phyloP scores from a whole-genome alignment of 1,140 invertebrate species.

The Lethocerus indicus region DNA sequence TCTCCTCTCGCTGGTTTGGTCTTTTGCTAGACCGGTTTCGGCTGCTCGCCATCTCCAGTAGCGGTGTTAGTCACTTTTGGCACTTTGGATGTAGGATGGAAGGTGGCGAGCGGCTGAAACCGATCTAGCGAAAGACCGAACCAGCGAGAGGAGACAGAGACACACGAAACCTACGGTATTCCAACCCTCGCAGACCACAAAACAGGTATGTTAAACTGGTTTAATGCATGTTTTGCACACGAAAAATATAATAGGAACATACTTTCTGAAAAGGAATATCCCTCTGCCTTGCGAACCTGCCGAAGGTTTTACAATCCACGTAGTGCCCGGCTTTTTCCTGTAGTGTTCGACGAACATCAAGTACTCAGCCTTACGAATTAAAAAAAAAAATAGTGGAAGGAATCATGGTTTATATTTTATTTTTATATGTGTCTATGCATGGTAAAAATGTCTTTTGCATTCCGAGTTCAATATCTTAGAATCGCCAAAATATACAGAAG shows the following conservation, averaged over 20 bases:
- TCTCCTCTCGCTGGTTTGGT: too few relatives aligned
- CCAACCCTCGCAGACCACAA: too few relatives aligned
- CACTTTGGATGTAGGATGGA: too few relatives aligned
- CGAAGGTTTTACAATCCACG: conserved; percentile 45
- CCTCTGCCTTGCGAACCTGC: conserved; percentile 28
- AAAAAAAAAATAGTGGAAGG: neutral
- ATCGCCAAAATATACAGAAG: neutral
- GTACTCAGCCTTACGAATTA: conserved; percentile 26
- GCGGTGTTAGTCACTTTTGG: too few relatives aligned
- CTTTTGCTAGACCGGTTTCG: too few relatives aligned
- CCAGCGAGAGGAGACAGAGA: too few relatives aligned
- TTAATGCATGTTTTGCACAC: too few relatives aligned
- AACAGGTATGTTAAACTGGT: too few relatives aligned
- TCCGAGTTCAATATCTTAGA: neutral
- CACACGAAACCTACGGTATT: too few relatives aligned
- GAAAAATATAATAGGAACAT: conserved; percentile 1
- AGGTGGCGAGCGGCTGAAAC: too few relatives aligned
- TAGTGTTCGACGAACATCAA: conserved; percentile 33
- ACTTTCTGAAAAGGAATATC: conserved; percentile 41
- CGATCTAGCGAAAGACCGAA: too few relatives aligned
- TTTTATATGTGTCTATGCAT: neutral
- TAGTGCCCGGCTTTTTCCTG: conserved; percentile 29
- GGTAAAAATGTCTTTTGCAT: neutral
- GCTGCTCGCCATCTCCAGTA: too few relatives aligned
- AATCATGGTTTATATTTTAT: neutral